Evolutionary conservation across 2,797 vertebrate species (phyloP), one percentile per base, ranked within the genome.

Genomic region (Eulemur albifrons): DNA sequence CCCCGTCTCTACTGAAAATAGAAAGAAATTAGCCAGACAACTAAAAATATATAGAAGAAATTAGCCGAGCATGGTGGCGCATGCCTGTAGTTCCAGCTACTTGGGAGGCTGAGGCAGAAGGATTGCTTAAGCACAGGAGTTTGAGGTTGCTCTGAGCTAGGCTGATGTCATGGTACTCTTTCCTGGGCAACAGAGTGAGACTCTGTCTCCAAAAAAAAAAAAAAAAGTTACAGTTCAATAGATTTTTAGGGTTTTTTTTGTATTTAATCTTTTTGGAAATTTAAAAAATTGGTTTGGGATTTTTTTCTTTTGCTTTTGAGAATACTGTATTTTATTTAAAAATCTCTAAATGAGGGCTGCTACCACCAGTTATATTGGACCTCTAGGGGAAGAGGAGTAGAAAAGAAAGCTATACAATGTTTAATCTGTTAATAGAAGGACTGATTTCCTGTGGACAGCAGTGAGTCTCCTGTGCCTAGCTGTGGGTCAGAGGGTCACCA

Each of bases 251-350:
- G 5, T 43, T 67, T 35, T 79, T n/a, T 76, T 93, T 85, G 9
- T 83, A 40, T 50, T 89, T 93, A 73, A 87, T 43, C 35, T 83
- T 91, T 85, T 72, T 17, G n/a, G 20, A 70, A 87, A 7, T 15
- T n/a, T 52, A 73, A 69, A 95, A 88, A 45, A 43, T 50, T 50
- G 38, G 52, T 30, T 32, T 89, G 25, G 32, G 17, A 76, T 92
- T 93, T 96, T 96, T 90, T 93, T 70, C 20, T n/a, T 92, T 88
- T 94, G 43, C 11, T 80, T 93, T 95, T 73, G 79, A 82, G 75
- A 86, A 32, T 32, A 52, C 25, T 65, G 73, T 70, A 88, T 93
- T 72, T 69, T 76, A 45, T 82, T 82, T 38, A 32, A 75, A 72
- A 43, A 79, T 69, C 50, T 89, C 30, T 54, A 80, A 63, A 11